Evolutionary conservation across 2,888 invertebrate species (phyloP), one percentile per base, ranked within the genome.

Genomic region (Hirtodrosophila confusa): DNA sequence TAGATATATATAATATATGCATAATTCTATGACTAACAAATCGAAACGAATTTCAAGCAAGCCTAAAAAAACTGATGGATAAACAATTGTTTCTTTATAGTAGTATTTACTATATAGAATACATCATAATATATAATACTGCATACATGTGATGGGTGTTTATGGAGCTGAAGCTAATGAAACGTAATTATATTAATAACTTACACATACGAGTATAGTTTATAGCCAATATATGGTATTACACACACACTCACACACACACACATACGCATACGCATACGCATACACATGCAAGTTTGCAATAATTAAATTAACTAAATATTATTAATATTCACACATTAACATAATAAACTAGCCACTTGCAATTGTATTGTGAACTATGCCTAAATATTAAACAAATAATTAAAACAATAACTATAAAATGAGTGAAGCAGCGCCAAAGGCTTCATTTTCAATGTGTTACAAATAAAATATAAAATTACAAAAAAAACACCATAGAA

Each of bases 371-470:
- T 66, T 74, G 62, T 75, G 65, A 53, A 51, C 69, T 75, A 75
- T 58, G 57, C 61, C 56, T 65, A 65, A 60, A 75, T 47, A 69
- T 57, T 64, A 64, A 58, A 66, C 35, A 50, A 60, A 49, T 58
- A 64, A 66, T 43, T 50, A 51, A 57, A 63, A 51, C 47, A 69
- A 47, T 43, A 68, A 69, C 64, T 54, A 48, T 37, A 49, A 36
- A 71, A 66, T 45, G 58, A 65, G 55, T 54, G 70, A 72, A 80
- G 86, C 84, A 86, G 67, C 78, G 74, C 78, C 86, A 86, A 84
- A 86, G 80, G 86, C 86, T 84, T 86, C 86, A 67, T 76, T 69
- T 86, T 78, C 73, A 85, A 80, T 76, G 78, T 83, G 86, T 76
- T 83, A 86, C 74, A 78, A 86, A 86, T 78, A 80, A 80, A 83